Base-by-base conservation (phyloP, 1,140 invertebrate species). In the Lasaia peninsularis region DNA sequence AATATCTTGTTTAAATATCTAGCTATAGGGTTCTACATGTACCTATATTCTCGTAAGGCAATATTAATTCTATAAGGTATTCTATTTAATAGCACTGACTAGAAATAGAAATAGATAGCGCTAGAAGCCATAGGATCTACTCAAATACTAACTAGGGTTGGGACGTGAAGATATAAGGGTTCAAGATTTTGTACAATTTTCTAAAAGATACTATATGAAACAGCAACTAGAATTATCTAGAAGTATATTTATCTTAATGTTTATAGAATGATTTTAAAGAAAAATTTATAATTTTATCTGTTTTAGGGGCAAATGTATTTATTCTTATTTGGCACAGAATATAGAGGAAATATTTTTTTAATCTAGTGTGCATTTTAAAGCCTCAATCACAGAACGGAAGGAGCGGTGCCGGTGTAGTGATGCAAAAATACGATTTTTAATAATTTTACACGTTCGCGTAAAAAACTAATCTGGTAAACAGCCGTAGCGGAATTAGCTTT, bases 321-420 rank as follows among this genome's bases (percentile, higher is more conserved):
- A 73, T 70, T 65, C 69, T 71, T 73, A 78, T 74, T 88, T 88
- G 85, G 85, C 85, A 88, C 85, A 84, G 75, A 73, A 58, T 74
- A 64, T 85, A 78, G 76, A 75, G 78, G 76, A 82, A 65, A 59
- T 63, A 60, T 71, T 68, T 64, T 65, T 72, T 62, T 71, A 84
- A 67, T 69, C 75, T 84, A 81, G 65, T 64, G 71, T 78, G 77
- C 71, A 66, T 58, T 65, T 80, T 84, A 78, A 78, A 81, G 79
- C 80, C 82, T 85, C 86, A 80, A 84, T 86, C 82, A 88, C 85
- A 87, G 82, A 85, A 88, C 75, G 77, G 77, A 85, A 80, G 77
- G 75, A 75, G 78, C 78, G 75, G 82, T 81, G 82, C 78, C 57
- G 66, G 75, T 75, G 71, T 71, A 56, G 69, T 78, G 74, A 80